A percentile compares a stretch with the other conserved stretches of the same genome.
Evolutionary conservation across 2,113 vertebrate genomes (phyloP).

Genomic region (Catagonus wagneri): DNA sequence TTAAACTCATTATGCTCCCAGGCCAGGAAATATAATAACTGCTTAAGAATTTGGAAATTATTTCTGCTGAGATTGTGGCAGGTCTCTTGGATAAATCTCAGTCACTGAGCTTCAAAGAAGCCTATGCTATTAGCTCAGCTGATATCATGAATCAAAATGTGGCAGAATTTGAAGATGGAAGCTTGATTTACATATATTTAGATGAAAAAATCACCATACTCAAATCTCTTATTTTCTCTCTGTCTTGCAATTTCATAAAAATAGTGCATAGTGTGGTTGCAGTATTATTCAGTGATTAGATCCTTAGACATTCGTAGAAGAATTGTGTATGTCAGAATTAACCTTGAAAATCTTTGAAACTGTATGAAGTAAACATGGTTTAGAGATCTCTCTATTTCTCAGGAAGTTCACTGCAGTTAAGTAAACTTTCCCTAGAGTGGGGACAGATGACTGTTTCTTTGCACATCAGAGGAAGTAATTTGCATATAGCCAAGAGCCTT

Average conservation of each 20-base stretch:
- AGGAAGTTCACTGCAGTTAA: background rate
- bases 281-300: background rate
- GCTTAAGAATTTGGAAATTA: slow-evolving; percentile 67
- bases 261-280: background rate
- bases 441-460: background rate
- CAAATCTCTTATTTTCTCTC: background rate
- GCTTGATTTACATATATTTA: background rate
- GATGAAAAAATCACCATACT: background rate
- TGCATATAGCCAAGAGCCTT: background rate
- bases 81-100: slow-evolving; percentile 54
- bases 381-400: background rate
- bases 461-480: background rate
- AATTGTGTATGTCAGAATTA: background rate
- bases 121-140: slow-evolving; percentile 65
- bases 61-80: slow-evolving; percentile 67
- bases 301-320: background rate
- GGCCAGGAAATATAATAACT: slow-evolving; percentile 75
- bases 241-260: background rate
- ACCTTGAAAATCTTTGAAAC: background rate
- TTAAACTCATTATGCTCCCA: slow-evolving; percentile 59
- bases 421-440: background rate
- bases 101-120: slow-evolving; percentile 72
- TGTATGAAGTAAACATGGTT: background rate
- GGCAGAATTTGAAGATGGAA: background rate
- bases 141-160: slow-evolving; percentile 4